Evolutionary conservation across 2,888 invertebrate genomes (phyloP), one percentile per base, ranked within the genome.

Genomic region (Drosophila infuscata): DNA sequence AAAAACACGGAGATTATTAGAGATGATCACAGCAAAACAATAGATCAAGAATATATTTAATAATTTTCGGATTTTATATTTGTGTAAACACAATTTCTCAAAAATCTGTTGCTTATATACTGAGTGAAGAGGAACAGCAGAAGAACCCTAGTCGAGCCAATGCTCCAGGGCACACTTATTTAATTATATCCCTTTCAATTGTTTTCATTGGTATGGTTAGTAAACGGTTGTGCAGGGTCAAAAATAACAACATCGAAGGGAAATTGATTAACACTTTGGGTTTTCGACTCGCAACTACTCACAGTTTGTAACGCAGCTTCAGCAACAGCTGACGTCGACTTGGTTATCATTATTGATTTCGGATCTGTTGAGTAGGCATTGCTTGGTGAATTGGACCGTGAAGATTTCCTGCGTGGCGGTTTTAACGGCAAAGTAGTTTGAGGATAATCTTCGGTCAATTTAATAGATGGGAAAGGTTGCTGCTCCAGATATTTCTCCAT

Each of bases 351-450:
- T 72, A 70, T 60, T 46, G 70, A 60, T 46, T 57, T 72, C 53
- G 72, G 74, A 66, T 78, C 77, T 76, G 61, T 60, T 61, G 59
- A 41, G 25, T 79, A 76, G 52, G 69, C 79, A 36, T 57, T 74
- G 63, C 82, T 76, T 25, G 92, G 92, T 25, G 93, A 92, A 74
- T 88, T 92, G 56, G 92, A 92, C 58, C 92, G 92, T 52, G 92
- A 93, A 57, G 85, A 76, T 83, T 92, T 93, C 74, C 89, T 91
- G 63, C 93, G 91, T 35, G 93, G 93, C 35, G 93, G 93, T 59
- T 91, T 92, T 35, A 91, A 74, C 36, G 93, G 93, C 78, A 89
- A 78, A 48, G 57, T 41, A 58, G 79, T 64, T 76, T 88, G 89
- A 33, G 76, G 70, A 33, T 62, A 61, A 30, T 35, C 51, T 46